Evolutionary conservation across 2,888 invertebrate genomes (phyloP).

Genomic region (Spialia ferax): DNA sequence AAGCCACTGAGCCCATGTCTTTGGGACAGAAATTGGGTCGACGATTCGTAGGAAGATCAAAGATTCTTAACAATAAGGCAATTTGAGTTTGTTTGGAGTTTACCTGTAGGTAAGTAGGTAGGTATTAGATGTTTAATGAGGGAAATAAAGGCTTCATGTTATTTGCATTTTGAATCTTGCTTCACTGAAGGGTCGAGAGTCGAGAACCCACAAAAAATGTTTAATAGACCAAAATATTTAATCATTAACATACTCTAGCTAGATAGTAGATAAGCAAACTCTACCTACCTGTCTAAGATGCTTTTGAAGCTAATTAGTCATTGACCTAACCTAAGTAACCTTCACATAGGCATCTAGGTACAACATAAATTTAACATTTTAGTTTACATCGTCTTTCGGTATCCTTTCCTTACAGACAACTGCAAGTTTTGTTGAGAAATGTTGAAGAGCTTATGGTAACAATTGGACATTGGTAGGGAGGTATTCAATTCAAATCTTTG

Average conservation of each 20-base stretch:
- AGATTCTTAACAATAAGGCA: conserved; percentile 48
- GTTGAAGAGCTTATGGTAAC: no score
- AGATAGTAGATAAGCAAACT: no score
- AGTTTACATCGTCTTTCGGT: no score
- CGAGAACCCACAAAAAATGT: background rate
- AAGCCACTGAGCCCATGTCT: conserved; percentile 65
- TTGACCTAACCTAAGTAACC: no score
- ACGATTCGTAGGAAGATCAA: conserved; percentile 72
- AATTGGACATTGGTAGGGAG: no score
- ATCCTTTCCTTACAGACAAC: no score
- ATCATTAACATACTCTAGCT: background rate
- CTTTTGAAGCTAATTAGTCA: no score
- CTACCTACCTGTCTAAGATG: no score
- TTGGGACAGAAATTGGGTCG: conserved; percentile 82
- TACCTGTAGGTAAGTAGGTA: conserved; percentile 1
- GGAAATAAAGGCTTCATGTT: background rate
- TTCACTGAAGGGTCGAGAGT: background rate
- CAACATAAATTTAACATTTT: no score
- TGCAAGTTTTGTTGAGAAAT: no score
- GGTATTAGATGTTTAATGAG: background rate
- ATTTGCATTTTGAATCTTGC: background rate
- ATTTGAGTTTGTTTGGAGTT: conserved; percentile 27
- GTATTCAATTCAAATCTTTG: no score
- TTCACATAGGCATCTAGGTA: no score
- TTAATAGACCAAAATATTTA: background rate